phyloP scores from a whole-genome alignment of 2,113 vertebrate genomes.

The Cinclus mexicanus region DNA sequence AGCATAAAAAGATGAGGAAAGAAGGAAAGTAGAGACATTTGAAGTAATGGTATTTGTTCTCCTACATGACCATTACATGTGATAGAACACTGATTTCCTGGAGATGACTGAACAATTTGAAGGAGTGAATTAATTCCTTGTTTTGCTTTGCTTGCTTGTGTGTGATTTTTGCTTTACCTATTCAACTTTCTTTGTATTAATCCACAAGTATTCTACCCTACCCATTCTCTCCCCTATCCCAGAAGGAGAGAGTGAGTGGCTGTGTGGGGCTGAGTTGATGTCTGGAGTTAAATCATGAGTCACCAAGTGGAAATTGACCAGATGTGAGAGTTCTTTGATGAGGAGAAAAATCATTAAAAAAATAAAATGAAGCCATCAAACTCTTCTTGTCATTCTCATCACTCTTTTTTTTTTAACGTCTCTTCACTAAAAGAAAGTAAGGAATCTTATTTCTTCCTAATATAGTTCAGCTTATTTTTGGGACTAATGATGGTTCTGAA shows the following conservation, averaged over 20 bases:
- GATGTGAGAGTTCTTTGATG: not conserved
- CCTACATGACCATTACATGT: too few relatives aligned
- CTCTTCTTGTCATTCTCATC: not conserved
- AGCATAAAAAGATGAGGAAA: not conserved
- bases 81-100: not conserved
- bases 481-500: not conserved
- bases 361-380: not conserved
- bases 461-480: not conserved
- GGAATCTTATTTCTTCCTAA: not conserved
- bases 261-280: not conserved
- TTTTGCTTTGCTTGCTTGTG: not conserved
- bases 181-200: not conserved
- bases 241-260: not conserved
- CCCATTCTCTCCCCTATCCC: not conserved
- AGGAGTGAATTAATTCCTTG: not conserved
- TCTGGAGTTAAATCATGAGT: not conserved
- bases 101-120: not conserved
- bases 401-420: not conserved
- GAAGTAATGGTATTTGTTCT: not conserved
- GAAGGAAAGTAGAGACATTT: not conserved
- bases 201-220: not conserved
- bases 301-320: not conserved
- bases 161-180: not conserved
- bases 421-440: not conserved
- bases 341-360: not conserved